Percentiles rank a stretch among this genome's conserved stretches.
phyloP scores from a whole-genome alignment of 1,140 invertebrate genomes.

The Campodea augens region DNA sequence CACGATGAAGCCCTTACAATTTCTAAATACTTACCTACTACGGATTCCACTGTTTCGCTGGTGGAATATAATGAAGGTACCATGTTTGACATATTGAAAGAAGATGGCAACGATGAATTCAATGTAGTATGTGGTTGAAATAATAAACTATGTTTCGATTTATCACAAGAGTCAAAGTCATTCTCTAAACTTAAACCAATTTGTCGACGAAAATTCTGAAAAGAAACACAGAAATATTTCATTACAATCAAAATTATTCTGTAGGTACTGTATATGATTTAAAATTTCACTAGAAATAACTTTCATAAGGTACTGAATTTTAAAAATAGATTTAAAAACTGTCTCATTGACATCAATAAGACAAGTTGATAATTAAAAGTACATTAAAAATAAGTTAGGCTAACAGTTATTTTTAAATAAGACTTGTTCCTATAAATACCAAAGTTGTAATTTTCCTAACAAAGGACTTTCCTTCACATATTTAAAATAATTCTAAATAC shows the following conservation, averaged over 20 bases:
- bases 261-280: constrained; percentile 32
- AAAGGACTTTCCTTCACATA: too few species aligned
- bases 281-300: constrained; percentile 9
- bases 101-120: constrained; percentile 28
- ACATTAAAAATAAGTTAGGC: too few species aligned
- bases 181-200: constrained; percentile 47
- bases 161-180: constrained; percentile 42
- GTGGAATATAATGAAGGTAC: constrained; percentile 37
- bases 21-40: constrained; percentile 40
- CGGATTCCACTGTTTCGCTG: constrained; percentile 51
- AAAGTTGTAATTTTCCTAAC: too few species aligned
- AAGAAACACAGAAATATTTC: constrained; percentile 7
- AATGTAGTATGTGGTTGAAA: constrained; percentile 13
- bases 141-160: constrained; percentile 35
- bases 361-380: too few species aligned
- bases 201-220: constrained; percentile 35
- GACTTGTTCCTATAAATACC: too few species aligned
- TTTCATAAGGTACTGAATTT: too few species aligned
- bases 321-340: too few species aligned
- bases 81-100: constrained; percentile 29
- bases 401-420: too few species aligned
- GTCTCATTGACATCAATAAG: too few species aligned
- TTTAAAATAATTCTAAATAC: too few species aligned
- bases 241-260: constrained; percentile 11
- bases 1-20: too few species aligned